Base-by-base conservation (phyloP, 2,888 invertebrate species). In the Hydriomena furcata region DNA sequence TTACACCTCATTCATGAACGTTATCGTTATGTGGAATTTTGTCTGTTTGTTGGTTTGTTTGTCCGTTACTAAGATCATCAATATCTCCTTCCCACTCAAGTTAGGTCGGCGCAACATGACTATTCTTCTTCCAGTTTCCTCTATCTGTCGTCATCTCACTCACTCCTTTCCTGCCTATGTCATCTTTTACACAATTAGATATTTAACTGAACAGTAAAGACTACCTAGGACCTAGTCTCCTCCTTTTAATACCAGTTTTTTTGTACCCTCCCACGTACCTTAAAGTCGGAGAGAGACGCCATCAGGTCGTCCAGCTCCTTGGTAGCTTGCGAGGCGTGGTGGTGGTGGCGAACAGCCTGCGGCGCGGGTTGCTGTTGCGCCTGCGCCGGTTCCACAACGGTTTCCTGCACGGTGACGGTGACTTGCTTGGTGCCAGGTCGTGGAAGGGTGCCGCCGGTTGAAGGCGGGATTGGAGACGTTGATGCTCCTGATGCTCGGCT, bases 241-340 rank as follows among this genome's bases (percentile, higher is more conserved):
- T n/a, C n/a, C n/a, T n/a, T n/a, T n/a, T n/a, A n/a, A n/a, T n/a
- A n/a, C n/a, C n/a, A n/a, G n/a, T n/a, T n/a, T n/a, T n/a, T n/a
- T n/a, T n/a, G 17, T 17, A 17, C 17, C n/a, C n/a, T n/a, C n/a
- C n/a, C n/a, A n/a, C 68, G 54, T 55, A 96, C 98, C 95, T 98
- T 98, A 78, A 98, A 97, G 79, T 98, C 98, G 0, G 98, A 98
- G 7, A 99, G 91, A 4, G 98, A 97, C 1, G 97, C 97, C 98
- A 99, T 98, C 55, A 99, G 92, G 75, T 98, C 98, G 74, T 99
- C 98, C 53, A 99, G 92, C 80, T 99, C 98, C 81, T 95, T 95
- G 12, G 98, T 98, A 24, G 98, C 98, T 52, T 96, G 95, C 42
- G 98, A 98, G 12, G 97, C 96, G 48, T 89, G 89, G 67, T 81